A percentile compares a stretch with the other conserved stretches of the same genome.
These are phyloP conservation scores for Xylota sylvarum DNA, from an alignment of 2,888 invertebrate genomes.

Conservation along the genomic window DNA sequence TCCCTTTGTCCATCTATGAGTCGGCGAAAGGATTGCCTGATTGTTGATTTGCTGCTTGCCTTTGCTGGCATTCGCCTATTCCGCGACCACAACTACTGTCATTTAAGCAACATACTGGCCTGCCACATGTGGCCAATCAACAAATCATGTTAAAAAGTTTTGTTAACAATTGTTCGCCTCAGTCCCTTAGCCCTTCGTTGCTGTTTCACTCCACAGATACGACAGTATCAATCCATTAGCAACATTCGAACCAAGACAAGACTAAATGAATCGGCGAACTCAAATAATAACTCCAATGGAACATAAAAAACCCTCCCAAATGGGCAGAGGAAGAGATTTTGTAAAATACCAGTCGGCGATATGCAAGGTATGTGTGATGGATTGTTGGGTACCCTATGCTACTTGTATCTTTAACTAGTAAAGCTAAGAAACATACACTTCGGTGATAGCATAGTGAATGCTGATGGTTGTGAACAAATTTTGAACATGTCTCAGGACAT, in stretches of 20 bases:
- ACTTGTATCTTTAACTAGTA: neutral
- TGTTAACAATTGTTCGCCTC: constrained; percentile 72
- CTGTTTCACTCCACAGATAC: constrained; percentile 31
- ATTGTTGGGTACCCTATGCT: constrained; percentile 38
- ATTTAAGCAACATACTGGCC: constrained; percentile 44
- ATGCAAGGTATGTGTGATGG: neutral
- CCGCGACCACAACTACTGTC: constrained; percentile 58
- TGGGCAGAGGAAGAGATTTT: constrained; percentile 7
- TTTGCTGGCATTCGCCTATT: constrained; percentile 33
- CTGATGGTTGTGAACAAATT: no score
- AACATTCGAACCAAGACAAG: constrained; percentile 63
- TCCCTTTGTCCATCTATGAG: constrained; percentile 21
- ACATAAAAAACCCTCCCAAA: constrained; percentile 38
- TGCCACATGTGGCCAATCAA: constrained; percentile 75
- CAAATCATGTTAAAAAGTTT: constrained; percentile 75
- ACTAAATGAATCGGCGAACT: constrained; percentile 68
- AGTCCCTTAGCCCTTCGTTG: constrained; percentile 38
- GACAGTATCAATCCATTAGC: constrained; percentile 77
- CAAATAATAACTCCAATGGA: constrained; percentile 67
- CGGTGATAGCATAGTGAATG: no score
- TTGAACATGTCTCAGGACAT: no score
- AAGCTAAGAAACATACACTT: neutral
- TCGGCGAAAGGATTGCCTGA: constrained; percentile 20
- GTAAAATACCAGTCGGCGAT: neutral
- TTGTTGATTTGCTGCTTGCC: constrained; percentile 20